Evolutionary conservation across 2,888 invertebrate species (phyloP).

Genomic region (Erynnis tages): DNA sequence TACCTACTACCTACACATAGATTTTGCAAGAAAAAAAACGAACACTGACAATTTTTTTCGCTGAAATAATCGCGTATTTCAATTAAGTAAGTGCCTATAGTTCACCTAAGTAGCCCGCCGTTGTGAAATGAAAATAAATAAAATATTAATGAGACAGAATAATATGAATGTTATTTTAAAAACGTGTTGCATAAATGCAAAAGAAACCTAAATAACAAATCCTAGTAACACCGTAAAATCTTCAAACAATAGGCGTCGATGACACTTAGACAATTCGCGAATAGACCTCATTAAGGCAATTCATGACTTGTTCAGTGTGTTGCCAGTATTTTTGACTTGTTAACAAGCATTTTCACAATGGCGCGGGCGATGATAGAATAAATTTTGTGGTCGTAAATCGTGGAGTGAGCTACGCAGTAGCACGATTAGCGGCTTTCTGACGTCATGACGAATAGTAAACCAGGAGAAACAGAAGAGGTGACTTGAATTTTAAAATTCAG

Average conservation of each 20-base stretch:
- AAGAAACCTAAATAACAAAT: background rate
- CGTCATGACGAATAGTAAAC: too few species aligned
- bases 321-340: conserved; percentile 15
- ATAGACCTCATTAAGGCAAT: background rate
- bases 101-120: too few species aligned
- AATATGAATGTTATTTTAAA: too few species aligned
- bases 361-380: background rate
- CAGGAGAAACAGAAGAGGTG: too few species aligned
- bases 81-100: too few species aligned
- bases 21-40: too few species aligned
- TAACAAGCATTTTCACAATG: conserved; percentile 3
- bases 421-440: background rate
- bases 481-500: too few species aligned
- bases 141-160: too few species aligned
- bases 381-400: background rate
- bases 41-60: too few species aligned
- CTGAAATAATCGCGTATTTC: too few species aligned
- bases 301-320: conserved; percentile 3
- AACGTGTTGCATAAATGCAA: background rate
- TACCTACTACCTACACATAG: too few species aligned
- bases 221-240: background rate
- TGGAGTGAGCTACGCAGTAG: background rate
- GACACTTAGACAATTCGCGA: conserved; percentile 2
- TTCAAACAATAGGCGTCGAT: conserved; percentile 15
- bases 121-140: too few species aligned